Conservation (phyloP, 2,113 vertebrate species). For the Pangasianodon gigas region DNA sequence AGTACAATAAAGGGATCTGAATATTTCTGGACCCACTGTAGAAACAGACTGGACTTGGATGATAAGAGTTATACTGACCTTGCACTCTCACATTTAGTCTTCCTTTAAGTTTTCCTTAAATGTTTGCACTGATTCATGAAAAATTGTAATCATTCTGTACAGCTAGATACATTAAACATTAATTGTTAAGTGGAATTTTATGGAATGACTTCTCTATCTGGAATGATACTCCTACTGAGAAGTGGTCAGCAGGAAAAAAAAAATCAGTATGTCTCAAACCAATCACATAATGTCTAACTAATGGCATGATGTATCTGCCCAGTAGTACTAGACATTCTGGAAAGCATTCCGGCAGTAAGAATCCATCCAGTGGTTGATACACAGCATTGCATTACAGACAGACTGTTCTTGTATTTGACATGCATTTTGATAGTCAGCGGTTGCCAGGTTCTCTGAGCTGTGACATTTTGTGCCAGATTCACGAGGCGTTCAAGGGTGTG, state of each 20-base stretch:
- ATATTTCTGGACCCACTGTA: slow-evolving; percentile 12
- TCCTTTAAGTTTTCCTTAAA: slow-evolving; percentile 23
- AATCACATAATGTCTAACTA: slow-evolving; percentile 49
- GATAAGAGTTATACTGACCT: neutral
- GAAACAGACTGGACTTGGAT: slow-evolving; percentile 26
- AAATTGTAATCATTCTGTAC: neutral
- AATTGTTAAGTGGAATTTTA: slow-evolving; percentile 7
- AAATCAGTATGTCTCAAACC: slow-evolving; percentile 19
- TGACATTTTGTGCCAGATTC: slow-evolving; percentile 54
- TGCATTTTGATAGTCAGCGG: slow-evolving; percentile 46
- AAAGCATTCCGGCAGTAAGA: slow-evolving; percentile 47
- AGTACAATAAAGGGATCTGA: neutral
- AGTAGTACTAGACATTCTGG: slow-evolving; percentile 52
- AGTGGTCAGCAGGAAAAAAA: neutral
- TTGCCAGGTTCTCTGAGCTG: slow-evolving; percentile 52
- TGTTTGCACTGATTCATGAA: neutral
- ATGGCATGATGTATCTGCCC: slow-evolving; percentile 42
- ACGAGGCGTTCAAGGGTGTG: slow-evolving; percentile 55
- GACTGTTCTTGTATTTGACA: slow-evolving; percentile 58
- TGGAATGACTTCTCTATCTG: slow-evolving; percentile 31
- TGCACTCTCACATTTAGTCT: slow-evolving; percentile 7
- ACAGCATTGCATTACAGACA: slow-evolving; percentile 53
- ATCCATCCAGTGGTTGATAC: slow-evolving; percentile 56
- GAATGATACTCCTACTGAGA: slow-evolving; percentile 40
- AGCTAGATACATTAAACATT: slow-evolving; percentile 15